phyloP scores from a whole-genome alignment of 2,113 vertebrate genomes.

The Aplodontia rufa region DNA sequence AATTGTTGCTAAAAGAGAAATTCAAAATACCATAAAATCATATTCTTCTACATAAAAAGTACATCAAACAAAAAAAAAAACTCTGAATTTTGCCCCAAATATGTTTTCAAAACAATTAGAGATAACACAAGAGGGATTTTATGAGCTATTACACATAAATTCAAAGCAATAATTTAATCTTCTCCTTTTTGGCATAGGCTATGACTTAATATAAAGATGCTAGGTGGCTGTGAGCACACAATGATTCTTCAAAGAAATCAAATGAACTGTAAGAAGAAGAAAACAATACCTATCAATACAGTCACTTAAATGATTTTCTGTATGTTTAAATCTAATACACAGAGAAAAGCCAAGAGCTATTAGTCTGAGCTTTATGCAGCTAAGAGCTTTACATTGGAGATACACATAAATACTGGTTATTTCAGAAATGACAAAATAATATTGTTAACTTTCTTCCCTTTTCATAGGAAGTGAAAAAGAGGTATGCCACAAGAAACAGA shows the following conservation, averaged over 20 bases:
- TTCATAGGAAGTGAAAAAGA: slow-evolving; percentile 10
- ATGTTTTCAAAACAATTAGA: not conserved
- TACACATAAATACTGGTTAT: not conserved
- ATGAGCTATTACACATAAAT: not conserved
- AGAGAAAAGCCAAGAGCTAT: not conserved
- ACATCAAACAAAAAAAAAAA: slow-evolving; percentile 17
- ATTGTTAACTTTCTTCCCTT: slow-evolving; percentile 18
- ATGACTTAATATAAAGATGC: not conserved
- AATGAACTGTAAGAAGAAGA: not conserved
- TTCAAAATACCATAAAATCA: not conserved
- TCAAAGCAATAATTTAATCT: slow-evolving; percentile 22
- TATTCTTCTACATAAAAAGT: not conserved
- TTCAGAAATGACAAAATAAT: not conserved
- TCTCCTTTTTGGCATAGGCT: not conserved
- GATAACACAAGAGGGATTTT: not conserved
- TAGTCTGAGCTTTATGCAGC: not conserved
- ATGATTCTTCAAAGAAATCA: slow-evolving; percentile 24
- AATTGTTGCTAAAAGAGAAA: slow-evolving; percentile 22
- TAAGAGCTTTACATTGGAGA: not conserved
- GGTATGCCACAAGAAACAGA: not conserved
- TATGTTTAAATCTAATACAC: not conserved
- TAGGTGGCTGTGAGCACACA: not conserved
- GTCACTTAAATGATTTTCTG: not conserved
- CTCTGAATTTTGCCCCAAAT: not conserved
- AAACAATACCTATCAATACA: not conserved